Percentiles rank a stretch among this genome's conserved stretches.
phyloP scores from a whole-genome alignment of 2,797 vertebrate species.

The Enteromius anoplus region DNA sequence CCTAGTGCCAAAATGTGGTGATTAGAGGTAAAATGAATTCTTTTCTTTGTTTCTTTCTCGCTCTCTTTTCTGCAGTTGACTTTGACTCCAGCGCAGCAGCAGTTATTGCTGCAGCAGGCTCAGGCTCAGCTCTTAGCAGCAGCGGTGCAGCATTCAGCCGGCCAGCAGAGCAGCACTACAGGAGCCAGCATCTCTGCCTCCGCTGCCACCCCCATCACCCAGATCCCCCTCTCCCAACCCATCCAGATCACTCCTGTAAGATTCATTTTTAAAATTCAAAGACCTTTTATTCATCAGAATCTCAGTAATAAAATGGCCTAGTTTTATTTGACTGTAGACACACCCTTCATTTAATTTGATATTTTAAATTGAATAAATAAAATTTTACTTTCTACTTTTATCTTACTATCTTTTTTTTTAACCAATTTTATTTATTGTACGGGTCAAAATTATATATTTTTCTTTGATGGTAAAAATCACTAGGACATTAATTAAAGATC shows the following conservation, averaged over 20 bases:
- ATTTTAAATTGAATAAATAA: neutral
- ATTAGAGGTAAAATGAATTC: neutral
- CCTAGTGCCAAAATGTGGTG: neutral
- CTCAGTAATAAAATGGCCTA: neutral
- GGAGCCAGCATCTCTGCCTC: conserved; percentile 97
- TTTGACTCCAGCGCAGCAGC: conserved; percentile 95
- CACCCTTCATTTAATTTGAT: neutral
- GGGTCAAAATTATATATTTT: no score
- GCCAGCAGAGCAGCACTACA: conserved; percentile 93
- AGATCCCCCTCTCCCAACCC: conserved; percentile 96
- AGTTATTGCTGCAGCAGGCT: conserved; percentile 92
- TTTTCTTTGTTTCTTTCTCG: conserved; percentile 21
- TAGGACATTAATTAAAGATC: no score
- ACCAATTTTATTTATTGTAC: no score
- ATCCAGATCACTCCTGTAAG: conserved; percentile 94
- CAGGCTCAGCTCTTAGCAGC: conserved; percentile 97
- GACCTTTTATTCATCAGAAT: neutral
- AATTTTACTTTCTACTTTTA: neutral
- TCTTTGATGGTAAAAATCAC: no score
- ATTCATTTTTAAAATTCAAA: no score
- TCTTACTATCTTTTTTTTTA: neutral
- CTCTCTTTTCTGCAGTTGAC: conserved; percentile 80
- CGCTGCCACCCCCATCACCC: conserved; percentile 95
- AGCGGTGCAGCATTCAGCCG: conserved; percentile 95
- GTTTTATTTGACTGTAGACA: neutral